These are phyloP conservation scores for Auanema sp. DNA, from an alignment of 2,888 invertebrate genomes.

Conservation along the genomic window DNA sequence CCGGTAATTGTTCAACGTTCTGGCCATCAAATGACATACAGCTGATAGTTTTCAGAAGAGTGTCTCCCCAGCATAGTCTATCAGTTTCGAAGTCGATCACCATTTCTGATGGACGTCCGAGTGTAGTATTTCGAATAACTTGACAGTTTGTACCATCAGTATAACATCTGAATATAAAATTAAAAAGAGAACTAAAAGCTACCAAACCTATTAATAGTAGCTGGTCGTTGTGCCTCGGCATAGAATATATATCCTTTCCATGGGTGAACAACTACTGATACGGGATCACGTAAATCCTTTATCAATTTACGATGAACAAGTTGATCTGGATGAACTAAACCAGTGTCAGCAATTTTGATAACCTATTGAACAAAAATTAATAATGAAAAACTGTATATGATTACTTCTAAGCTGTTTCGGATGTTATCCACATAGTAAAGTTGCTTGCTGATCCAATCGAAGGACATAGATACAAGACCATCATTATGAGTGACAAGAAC, in stretches of 20 bases:
- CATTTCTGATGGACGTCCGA: conserved; percentile 66
- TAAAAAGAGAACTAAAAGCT: not conserved
- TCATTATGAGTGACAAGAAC: conserved; percentile 93
- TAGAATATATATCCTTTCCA: conserved; percentile 86
- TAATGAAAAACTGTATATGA: not conserved
- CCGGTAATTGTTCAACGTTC: conserved; percentile 37
- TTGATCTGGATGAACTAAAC: conserved; percentile 59
- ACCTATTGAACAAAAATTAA: conserved; percentile 10
- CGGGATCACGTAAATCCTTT: conserved; percentile 75
- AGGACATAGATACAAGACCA: conserved; percentile 90
- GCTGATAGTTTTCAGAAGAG: conserved; percentile 70
- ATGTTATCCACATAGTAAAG: conserved; percentile 92
- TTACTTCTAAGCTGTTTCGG: conserved; percentile 82
- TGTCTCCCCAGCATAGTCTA: conserved; percentile 67
- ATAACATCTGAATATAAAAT: conserved; percentile 81
- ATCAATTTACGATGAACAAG: conserved; percentile 59
- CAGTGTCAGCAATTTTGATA: conserved; percentile 39
- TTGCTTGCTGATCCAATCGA: conserved; percentile 93
- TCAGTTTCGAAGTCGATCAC: conserved; percentile 65
- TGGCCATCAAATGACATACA: conserved; percentile 62
- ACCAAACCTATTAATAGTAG: conserved; percentile 83
- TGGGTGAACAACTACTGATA: conserved; percentile 95
- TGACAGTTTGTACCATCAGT: conserved; percentile 84
- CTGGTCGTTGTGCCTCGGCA: conserved; percentile 87
- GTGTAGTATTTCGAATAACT: conserved; percentile 60